Conservation (phyloP, 2,888 invertebrate species). For the Brassicogethes aeneus region DNA sequence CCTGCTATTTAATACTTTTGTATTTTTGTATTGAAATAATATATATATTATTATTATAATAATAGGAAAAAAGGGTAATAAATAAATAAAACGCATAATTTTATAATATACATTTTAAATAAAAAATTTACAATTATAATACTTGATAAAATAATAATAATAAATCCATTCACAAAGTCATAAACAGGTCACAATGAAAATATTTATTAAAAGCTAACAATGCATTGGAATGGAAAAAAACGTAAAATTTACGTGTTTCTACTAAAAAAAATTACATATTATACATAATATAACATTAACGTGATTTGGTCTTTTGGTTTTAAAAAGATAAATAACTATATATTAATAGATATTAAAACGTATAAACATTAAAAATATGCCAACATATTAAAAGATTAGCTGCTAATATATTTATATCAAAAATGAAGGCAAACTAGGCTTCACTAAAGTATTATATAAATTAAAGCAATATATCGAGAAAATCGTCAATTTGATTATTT, state of each 20-base stretch:
- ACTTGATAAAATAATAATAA: conserved; percentile 26
- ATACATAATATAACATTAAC: conserved; percentile 5
- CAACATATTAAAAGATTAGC: conserved; percentile 11
- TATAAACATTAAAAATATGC: not conserved
- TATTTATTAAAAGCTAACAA: conserved; percentile 18
- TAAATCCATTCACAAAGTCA: conserved; percentile 31
- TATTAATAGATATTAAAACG: not conserved
- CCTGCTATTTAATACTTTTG: too few relatives aligned
- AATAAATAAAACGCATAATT: not conserved
- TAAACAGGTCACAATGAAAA: conserved; percentile 31
- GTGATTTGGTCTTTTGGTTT: conserved; percentile 18
- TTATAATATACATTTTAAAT: conserved; percentile 1
- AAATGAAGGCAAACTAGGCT: conserved; percentile 4
- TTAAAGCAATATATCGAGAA: too few relatives aligned
- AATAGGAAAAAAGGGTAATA: not conserved
- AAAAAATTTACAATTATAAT: conserved; percentile 25
- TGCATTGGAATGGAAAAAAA: conserved; percentile 11
- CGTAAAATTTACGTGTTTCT: conserved; percentile 6
- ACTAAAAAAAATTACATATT: conserved; percentile 11
- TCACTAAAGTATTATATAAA: not conserved
- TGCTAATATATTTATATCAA: conserved; percentile 11
- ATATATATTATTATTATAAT: not conserved
- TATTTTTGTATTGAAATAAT: too few relatives aligned
- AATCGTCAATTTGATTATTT: too few relatives aligned
- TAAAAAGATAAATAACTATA: conserved; percentile 9